Base-by-base conservation (phyloP, 2,797 vertebrate genomes). In the Microcaecilia unicolor region DNA sequence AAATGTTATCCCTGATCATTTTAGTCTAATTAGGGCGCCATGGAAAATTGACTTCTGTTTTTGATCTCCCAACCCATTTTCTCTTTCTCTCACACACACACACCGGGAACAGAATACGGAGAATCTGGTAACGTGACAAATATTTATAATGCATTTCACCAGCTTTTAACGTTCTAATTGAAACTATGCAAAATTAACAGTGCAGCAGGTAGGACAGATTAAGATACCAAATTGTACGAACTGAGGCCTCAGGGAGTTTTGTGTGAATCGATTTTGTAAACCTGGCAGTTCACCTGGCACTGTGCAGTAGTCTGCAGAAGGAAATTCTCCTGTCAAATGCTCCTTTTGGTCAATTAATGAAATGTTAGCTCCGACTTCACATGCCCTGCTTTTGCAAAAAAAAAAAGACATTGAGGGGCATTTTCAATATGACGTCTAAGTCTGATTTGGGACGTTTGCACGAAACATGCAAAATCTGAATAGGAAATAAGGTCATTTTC, bases 291-390 rank as follows among this genome's bases (percentile, higher is more conserved):
- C 18, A 41, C 28, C 15, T 56, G 41, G 42, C 19, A 50, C 10
- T 25, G 33, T 61, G 52, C 48, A 48, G 20, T 15, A n/a, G 48
- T 18, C 28, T 44, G 15, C 42, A 50, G 39, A 52, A 55, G 28
- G 50, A 30, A 32, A 36, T 56, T 59, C 39, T 24, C 9, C 38
- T 51, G 23, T 36, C 1, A 0, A 7, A 10, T 45, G 15, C n/a
- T 38, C 35, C 49, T 31, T 50, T 32, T 16, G 21, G 25, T n/a
- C n/a, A 37, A 32, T 19, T 25, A 20, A 15, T 41, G 8, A 10
- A 28, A 15, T 25, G 31, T 43, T 8, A 56, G 50, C 36, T 48
- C 40, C 26, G n/a, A n/a, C n/a, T n/a, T n/a, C n/a, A n/a, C n/a
- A n/a, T n/a, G n/a, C n/a, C n/a, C n/a, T n/a, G n/a, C n/a, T n/a